These are phyloP conservation scores for Pogonomyrmex barbatus DNA, from an alignment of 1,140 invertebrate species.

Conservation along the genomic window DNA sequence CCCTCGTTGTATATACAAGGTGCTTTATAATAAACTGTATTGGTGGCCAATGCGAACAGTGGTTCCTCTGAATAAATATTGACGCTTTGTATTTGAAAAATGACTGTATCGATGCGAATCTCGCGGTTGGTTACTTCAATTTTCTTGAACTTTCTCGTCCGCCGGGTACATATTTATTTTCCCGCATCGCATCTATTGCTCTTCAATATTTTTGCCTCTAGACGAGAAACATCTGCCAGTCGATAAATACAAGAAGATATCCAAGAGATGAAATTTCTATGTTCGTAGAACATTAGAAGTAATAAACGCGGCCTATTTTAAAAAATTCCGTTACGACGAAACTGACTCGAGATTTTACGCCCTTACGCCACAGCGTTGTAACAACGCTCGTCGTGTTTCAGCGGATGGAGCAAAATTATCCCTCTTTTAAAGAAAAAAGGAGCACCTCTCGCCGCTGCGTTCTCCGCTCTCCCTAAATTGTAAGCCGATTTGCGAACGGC, in stretches of 20 bases:
- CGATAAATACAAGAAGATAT: conserved; percentile 21
- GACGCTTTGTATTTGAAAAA: conserved; percentile 49
- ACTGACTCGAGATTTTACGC: not conserved
- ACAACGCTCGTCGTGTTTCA: conserved; percentile 17
- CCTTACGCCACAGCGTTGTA: conserved; percentile 24
- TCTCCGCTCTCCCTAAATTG: conserved; percentile 28
- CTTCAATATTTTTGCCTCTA: not conserved
- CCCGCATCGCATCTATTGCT: conserved; percentile 14
- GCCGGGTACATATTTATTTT: conserved; percentile 50
- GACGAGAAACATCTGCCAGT: not conserved
- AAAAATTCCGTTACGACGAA: not conserved
- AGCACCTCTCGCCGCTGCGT: not conserved
- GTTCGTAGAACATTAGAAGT: not conserved
- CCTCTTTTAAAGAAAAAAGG: conserved; percentile 26
- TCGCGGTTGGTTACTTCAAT: conserved; percentile 66
- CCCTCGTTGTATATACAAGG: not conserved
- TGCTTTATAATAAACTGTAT: conserved; percentile 31
- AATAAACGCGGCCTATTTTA: not conserved
- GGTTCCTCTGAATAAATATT: conserved; percentile 51
- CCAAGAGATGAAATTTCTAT: not conserved
- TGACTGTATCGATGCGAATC: conserved; percentile 66
- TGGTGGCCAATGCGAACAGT: not conserved
- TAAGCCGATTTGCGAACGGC: conserved; percentile 45
- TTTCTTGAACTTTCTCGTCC: conserved; percentile 56
- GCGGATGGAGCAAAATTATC: conserved; percentile 27